Base-by-base conservation (phyloP, 1,140 invertebrate genomes). In the Sarcophaga peregrina region DNA sequence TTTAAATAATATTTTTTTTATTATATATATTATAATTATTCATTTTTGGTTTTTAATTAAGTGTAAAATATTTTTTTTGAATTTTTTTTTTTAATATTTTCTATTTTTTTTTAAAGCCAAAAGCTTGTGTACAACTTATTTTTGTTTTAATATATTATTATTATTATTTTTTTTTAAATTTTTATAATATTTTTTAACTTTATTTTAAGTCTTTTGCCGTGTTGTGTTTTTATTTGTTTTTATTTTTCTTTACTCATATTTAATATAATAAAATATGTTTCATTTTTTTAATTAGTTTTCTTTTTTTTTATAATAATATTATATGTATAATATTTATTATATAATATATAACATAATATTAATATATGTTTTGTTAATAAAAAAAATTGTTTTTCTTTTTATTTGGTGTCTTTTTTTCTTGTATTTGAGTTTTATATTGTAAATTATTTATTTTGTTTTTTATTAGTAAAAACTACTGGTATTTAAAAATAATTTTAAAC, bases 381-480 rank as follows among this genome's bases (percentile, higher is more conserved):
- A 82, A 75, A 37, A 78, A 78, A 52, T 76, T 52, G 47, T 78
- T 25, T 48, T 76, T 46, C 10, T 48, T 76, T 46, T 47, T 78
- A 8, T 82, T 82, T 62, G 75, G 75, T 78, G 75, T 78, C 75
- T 50, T 68, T 62, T 37, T 37, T 78, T 78, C 75, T 78, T 78
- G 47, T 78, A 82, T 82, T 72, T 82, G 68, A 68, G 58, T 68
- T 37, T 81, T 48, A 50, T 47, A 45, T 76, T 45, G 37, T 4
- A 25, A 37, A 46, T 7, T 47, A 11, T 37, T 11, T 76, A 17
- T 37, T 46, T 76, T 20, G 6, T 15, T 82, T 62, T 8, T 82
- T 68, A 48, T 15, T 68, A 68, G 46, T 82, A 72, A 78, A 78
- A 78, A 52, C 47, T 50, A 52, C 47, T 50, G 20, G 17, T 78